Evolutionary conservation across 2,888 invertebrate species (phyloP).

Genomic region (Pyrgus malvae): DNA sequence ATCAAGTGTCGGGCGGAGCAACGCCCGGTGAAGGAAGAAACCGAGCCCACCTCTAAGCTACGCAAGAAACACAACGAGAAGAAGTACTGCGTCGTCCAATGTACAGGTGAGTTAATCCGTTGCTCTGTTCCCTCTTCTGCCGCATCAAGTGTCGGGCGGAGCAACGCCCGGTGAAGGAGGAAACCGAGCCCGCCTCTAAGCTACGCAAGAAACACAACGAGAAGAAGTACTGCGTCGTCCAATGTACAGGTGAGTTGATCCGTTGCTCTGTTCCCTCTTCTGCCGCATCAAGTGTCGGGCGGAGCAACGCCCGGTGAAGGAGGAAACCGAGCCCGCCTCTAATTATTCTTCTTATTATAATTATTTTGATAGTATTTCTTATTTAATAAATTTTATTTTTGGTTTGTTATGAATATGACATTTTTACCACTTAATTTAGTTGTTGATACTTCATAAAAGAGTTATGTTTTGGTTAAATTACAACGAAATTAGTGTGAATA

Average conservation of each 20-base stretch:
- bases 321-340: slow-evolving; percentile 85
- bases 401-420: too few species aligned
- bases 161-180: slow-evolving; percentile 83
- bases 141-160: slow-evolving; percentile 88
- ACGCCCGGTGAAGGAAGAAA: slow-evolving; percentile 85
- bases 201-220: slow-evolving; percentile 87
- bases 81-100: slow-evolving; percentile 94
- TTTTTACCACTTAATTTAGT: too few species aligned
- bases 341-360: too few species aligned
- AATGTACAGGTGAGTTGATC: slow-evolving; percentile 86
- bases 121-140: too few species aligned
- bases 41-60: slow-evolving; percentile 82
- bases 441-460: too few species aligned
- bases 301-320: slow-evolving; percentile 76
- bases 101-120: slow-evolving; percentile 88
- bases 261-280: too few species aligned
- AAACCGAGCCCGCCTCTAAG: slow-evolving; percentile 84
- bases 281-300: slow-evolving; percentile 93
- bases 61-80: slow-evolving; percentile 88
- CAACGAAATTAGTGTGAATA: too few species aligned
- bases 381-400: too few species aligned
- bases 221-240: slow-evolving; percentile 93
- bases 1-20: slow-evolving; percentile 88
- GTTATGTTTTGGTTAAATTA: too few species aligned
- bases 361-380: too few species aligned